phyloP scores from a whole-genome alignment of 53 echinoderm and acorn worm genomes.

The Antedon mediterranea region DNA sequence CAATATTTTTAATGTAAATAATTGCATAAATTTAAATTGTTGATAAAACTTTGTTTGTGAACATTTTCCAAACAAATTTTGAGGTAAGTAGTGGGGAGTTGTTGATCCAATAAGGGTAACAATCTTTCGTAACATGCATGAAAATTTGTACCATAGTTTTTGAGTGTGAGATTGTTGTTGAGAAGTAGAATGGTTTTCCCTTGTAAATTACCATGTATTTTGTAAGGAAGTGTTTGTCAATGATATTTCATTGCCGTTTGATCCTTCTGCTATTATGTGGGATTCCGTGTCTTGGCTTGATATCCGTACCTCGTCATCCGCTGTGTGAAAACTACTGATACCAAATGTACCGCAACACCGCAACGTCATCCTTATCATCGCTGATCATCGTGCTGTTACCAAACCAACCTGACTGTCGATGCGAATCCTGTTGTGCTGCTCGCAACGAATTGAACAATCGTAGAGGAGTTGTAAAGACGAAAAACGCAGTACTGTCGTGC shows the following conservation, averaged over 20 bases:
- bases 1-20: too few species aligned
- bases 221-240: background rate
- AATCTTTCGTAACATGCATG: too few species aligned
- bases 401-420: constrained; percentile 3
- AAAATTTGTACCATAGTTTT: background rate
- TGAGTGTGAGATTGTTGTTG: background rate
- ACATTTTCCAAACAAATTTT: too few species aligned
- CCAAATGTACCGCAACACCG: background rate
- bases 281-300: background rate
- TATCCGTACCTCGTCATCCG: background rate
- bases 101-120: too few species aligned
- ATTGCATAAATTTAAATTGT: too few species aligned
- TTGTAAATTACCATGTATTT: background rate
- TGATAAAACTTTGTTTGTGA: too few species aligned
- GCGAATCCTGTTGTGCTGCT: constrained; percentile 1
- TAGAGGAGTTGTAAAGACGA: constrained; percentile 36
- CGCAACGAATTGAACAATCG: constrained; percentile 2
- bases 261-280: background rate
- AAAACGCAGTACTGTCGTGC: constrained; percentile 54
- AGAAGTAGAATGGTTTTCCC: background rate
- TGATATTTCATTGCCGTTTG: background rate
- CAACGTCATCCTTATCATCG: background rate
- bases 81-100: background rate
- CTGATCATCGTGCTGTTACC: background rate
- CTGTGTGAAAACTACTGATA: background rate